Evolutionary conservation across 2,113 vertebrate genomes (phyloP).

Genomic region (Cyrtonyx montezumae): DNA sequence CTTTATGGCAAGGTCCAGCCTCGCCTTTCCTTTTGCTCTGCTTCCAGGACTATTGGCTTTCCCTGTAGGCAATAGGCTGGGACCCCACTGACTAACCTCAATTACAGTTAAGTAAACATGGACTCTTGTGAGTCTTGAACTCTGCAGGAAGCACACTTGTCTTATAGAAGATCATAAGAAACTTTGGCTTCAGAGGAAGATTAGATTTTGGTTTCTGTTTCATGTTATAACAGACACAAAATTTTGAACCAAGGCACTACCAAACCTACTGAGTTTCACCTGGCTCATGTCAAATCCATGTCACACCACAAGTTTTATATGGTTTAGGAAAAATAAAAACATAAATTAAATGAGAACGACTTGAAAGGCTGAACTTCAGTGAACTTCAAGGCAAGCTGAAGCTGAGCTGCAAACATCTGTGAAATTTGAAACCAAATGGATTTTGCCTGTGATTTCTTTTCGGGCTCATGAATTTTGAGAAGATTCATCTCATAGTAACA

Average conservation of each 20-base stretch:
- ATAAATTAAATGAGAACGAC: constrained; percentile 26
- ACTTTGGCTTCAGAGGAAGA: constrained; percentile 1
- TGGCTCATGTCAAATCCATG: constrained; percentile 49
- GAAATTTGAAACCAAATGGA: constrained; percentile 47
- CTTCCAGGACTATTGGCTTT: not conserved
- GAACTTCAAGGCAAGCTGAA: constrained; percentile 49
- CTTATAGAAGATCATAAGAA: not conserved
- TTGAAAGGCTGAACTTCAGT: constrained; percentile 53
- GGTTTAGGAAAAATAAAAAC: not conserved
- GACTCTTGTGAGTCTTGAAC: not conserved
- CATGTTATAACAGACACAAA: constrained; percentile 44
- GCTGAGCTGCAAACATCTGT: constrained; percentile 18
- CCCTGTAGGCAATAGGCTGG: not conserved
- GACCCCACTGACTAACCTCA: not conserved
- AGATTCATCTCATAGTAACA: not conserved
- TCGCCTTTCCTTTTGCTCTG: not conserved
- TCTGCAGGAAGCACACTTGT: not conserved
- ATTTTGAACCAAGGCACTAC: constrained; percentile 16
- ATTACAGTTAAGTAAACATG: not conserved
- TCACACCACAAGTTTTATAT: constrained; percentile 38
- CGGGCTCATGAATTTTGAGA: constrained; percentile 33
- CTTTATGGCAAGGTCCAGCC: not conserved
- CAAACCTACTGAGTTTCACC: constrained; percentile 23
- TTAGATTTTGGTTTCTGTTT: constrained; percentile 32
- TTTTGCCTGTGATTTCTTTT: constrained; percentile 42